Conservation (phyloP, 2,888 invertebrate genomes). For the Dicycla oo region DNA sequence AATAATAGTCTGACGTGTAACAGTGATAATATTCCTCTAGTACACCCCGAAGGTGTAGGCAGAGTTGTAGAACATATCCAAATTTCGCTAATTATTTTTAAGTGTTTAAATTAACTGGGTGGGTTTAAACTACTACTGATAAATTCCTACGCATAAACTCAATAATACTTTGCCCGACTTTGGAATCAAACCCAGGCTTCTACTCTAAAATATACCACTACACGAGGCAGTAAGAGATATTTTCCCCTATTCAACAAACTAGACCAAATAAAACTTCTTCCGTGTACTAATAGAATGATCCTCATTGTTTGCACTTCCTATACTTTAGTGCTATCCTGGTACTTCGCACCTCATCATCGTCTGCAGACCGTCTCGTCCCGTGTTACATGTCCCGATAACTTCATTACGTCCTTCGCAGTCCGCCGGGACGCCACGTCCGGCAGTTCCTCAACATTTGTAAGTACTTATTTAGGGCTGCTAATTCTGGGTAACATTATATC, state of each 20-base stretch:
- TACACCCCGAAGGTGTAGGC: not conserved
- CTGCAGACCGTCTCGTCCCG: not conserved
- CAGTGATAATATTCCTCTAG: not conserved
- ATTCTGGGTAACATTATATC: no score
- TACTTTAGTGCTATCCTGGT: conserved; percentile 4
- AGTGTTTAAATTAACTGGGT: not conserved
- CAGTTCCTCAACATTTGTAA: conserved; percentile 32
- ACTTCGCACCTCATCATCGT: not conserved
- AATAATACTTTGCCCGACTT: not conserved
- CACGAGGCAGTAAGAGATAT: no score
- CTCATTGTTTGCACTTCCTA: not conserved
- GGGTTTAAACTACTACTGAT: not conserved
- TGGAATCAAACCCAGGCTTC: not conserved
- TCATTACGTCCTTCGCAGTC: conserved; percentile 20
- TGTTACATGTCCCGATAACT: conserved; percentile 34
- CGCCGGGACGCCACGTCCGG: conserved; percentile 26
- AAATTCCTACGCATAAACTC: not conserved
- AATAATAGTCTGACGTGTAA: not conserved
- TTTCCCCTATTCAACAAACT: no score
- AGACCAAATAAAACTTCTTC: not conserved
- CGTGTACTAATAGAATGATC: not conserved
- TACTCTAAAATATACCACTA: no score
- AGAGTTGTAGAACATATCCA: not conserved
- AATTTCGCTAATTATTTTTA: not conserved
- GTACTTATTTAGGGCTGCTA: conserved; percentile 32